A percentile compares a stretch with the other conserved stretches of the same genome.
These are phyloP conservation scores for Callosobruchus maculatus DNA, from an alignment of 2,888 invertebrate genomes.

Conservation along the genomic window DNA sequence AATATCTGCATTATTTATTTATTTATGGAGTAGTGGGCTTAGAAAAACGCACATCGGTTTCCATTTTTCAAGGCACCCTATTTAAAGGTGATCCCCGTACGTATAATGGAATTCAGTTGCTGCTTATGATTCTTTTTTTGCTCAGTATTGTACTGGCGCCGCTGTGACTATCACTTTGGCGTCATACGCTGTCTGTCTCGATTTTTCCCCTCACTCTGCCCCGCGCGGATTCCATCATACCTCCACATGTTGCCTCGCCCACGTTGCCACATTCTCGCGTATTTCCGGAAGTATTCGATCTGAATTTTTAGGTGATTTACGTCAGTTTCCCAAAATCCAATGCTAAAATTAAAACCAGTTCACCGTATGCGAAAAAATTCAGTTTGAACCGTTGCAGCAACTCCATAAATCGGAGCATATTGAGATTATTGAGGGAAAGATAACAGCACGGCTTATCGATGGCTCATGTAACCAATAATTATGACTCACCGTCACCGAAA, in stretches of 20 bases:
- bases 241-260: conserved; percentile 29
- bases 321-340: background rate
- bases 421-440: background rate
- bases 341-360: background rate
- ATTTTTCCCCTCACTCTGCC: conserved; percentile 40
- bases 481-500: background rate
- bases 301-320: background rate
- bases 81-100: background rate
- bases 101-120: background rate
- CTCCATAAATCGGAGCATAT: background rate
- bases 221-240: conserved; percentile 34
- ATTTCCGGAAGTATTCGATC: background rate
- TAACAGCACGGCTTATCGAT: background rate
- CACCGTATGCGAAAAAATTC: background rate
- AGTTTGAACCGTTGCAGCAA: background rate
- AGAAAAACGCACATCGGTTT: background rate
- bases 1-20: background rate
- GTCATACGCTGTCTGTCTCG: conserved; percentile 49
- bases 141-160: conserved; percentile 51
- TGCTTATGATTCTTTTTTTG: conserved; percentile 36
- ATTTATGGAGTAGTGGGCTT: background rate
- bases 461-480: background rate
- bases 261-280: conserved; percentile 10
- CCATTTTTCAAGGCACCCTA: background rate
- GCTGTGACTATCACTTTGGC: conserved; percentile 50